Conservation (phyloP, 2,797 vertebrate genomes). For the Echeneis naucrates region DNA sequence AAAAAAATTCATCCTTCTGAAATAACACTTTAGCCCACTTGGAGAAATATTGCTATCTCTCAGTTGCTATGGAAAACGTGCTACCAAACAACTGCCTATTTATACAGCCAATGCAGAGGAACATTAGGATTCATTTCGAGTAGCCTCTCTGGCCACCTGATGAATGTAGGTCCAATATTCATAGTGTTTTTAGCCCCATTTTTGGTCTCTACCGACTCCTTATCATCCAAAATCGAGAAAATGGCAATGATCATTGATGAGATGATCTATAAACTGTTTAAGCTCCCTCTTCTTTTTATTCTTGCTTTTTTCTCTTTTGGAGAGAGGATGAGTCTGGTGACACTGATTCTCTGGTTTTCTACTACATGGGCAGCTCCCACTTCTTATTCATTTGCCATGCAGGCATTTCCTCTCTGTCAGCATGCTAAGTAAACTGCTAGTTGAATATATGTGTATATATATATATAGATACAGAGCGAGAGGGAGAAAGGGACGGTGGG, state of each 20-base stretch:
- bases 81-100: too few species aligned
- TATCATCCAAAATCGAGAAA: too few species aligned
- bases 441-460: slow-evolving; percentile 54
- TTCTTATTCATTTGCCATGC: slow-evolving; percentile 71
- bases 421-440: slow-evolving; percentile 62
- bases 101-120: not conserved
- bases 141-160: not conserved
- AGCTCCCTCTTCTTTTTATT: slow-evolving; percentile 11
- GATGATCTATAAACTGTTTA: slow-evolving; percentile 11
- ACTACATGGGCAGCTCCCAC: slow-evolving; percentile 71
- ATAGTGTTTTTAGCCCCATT: not conserved
- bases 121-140: not conserved
- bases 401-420: slow-evolving; percentile 74
- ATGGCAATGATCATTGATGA: not conserved
- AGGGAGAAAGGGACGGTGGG: slow-evolving; percentile 8
- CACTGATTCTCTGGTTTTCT: slow-evolving; percentile 58
- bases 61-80: too few species aligned
- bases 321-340: slow-evolving; percentile 36
- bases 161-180: not conserved
- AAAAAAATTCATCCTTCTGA: not conserved
- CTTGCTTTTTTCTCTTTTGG: not conserved
- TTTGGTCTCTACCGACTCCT: slow-evolving; percentile 21
- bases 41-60: too few species aligned
- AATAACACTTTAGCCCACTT: too few species aligned
- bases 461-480: too few species aligned